Evolutionary conservation across 1,140 invertebrate genomes (phyloP).

Genomic region (Macrobrachium nipponense): DNA sequence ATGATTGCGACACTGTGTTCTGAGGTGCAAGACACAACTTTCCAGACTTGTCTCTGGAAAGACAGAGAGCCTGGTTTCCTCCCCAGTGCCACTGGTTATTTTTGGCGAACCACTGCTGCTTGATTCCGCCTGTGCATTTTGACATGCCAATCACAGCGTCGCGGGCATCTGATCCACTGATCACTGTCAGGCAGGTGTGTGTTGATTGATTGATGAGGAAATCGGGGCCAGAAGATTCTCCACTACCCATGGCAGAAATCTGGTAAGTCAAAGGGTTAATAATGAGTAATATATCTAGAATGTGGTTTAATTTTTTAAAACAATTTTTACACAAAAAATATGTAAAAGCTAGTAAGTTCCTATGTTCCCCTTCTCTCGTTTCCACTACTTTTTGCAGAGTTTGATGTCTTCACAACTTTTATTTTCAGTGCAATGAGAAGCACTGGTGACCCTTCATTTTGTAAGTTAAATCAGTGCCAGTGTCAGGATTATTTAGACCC

Average conservation of each 20-base stretch:
- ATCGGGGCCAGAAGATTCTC: not conserved
- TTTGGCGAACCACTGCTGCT: conserved; percentile 33
- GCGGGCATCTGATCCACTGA: conserved; percentile 8
- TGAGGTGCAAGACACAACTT: not conserved
- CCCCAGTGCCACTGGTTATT: conserved; percentile 27
- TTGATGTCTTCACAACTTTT: no score
- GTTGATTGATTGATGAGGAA: conserved; percentile 36
- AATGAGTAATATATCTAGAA: not conserved
- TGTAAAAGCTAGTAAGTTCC: no score
- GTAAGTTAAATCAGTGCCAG: no score
- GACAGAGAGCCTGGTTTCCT: conserved; percentile 27
- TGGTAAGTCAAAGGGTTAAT: not conserved
- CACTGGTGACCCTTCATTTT: no score
- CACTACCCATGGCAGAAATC: not conserved
- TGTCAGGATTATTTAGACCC: no score
- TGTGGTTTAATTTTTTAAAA: not conserved
- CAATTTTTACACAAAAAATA: no score
- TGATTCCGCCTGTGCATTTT: conserved; percentile 2
- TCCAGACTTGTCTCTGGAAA: not conserved
- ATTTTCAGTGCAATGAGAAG: no score
- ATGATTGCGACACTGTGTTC: not conserved
- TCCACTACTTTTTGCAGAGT: no score
- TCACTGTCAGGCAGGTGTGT: conserved; percentile 34
- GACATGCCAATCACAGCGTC: conserved; percentile 36
- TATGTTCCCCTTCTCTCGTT: no score